These are phyloP conservation scores for Microplitis mediator DNA, from an alignment of 1,140 invertebrate species.

Conservation along the genomic window DNA sequence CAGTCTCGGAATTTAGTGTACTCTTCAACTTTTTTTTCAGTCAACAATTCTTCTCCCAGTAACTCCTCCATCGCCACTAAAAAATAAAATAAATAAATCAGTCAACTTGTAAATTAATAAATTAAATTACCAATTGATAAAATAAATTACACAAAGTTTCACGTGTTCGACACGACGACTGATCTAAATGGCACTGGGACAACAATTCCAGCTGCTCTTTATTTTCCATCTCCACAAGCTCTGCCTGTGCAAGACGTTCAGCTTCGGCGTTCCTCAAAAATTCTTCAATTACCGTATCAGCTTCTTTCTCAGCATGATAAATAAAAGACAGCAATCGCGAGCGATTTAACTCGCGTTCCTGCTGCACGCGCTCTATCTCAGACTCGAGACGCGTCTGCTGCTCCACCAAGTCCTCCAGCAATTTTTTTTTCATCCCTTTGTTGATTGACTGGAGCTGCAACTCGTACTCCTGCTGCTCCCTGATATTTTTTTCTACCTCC, in stretches of 20 bases:
- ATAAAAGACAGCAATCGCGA: constrained; percentile 61
- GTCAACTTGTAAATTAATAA: not conserved
- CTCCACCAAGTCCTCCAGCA: constrained; percentile 67
- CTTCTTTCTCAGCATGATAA: constrained; percentile 66
- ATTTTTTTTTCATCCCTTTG: constrained; percentile 64
- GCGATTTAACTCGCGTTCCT: constrained; percentile 68
- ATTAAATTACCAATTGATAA: constrained; percentile 16
- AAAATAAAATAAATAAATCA: constrained; percentile 35
- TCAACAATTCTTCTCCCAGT: constrained; percentile 68
- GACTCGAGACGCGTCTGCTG: constrained; percentile 70
- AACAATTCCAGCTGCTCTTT: constrained; percentile 68
- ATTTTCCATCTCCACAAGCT: constrained; percentile 70
- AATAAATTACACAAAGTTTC: constrained; percentile 54
- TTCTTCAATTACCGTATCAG: constrained; percentile 69
- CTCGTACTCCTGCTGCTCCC: constrained; percentile 63
- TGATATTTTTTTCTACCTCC: constrained; percentile 64
- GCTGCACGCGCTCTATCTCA: constrained; percentile 71
- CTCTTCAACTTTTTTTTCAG: constrained; percentile 64
- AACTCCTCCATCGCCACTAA: constrained; percentile 71
- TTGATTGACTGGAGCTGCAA: constrained; percentile 61
- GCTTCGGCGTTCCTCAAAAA: constrained; percentile 66
- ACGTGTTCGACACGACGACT: constrained; percentile 53
- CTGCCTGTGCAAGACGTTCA: constrained; percentile 65
- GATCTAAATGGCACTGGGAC: constrained; percentile 61
- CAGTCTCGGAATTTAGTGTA: constrained; percentile 67